Conservation (phyloP, 2,113 vertebrate genomes). For the Butorides virescens region DNA sequence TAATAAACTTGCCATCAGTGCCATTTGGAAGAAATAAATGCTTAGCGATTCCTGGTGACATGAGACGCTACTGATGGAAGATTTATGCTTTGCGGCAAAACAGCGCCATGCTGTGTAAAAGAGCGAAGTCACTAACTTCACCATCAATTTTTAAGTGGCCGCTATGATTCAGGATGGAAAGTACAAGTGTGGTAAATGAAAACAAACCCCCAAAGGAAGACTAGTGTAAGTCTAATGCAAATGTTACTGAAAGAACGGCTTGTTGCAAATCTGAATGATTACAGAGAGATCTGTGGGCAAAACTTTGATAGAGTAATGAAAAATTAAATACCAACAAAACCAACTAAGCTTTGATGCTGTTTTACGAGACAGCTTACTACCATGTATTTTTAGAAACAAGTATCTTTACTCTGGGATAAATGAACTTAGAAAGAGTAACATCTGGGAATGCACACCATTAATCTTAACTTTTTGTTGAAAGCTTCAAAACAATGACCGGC, state of each 20-base stretch:
- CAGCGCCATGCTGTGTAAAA: accelerated
- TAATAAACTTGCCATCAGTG: not conserved
- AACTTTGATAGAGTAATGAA: slow-evolving; percentile 34
- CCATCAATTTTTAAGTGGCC: not conserved
- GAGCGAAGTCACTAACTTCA: not conserved
- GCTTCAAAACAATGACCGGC: slow-evolving; percentile 13
- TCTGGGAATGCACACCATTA: not conserved
- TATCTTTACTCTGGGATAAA: slow-evolving; percentile 27
- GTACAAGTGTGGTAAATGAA: not conserved
- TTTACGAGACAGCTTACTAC: slow-evolving; percentile 23
- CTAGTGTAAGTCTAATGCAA: not conserved
- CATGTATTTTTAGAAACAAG: slow-evolving; percentile 48
- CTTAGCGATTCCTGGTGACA: not conserved
- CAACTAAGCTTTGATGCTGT: slow-evolving; percentile 24
- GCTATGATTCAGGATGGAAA: not conserved
- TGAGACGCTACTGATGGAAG: not conserved
- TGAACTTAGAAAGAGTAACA: slow-evolving; percentile 19
- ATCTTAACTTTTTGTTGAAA: slow-evolving; percentile 45
- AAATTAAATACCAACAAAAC: slow-evolving; percentile 49
- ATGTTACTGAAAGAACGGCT: not conserved
- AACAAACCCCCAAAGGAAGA: not conserved
- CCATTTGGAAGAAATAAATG: not conserved
- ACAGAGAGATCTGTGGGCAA: not conserved
- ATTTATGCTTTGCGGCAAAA: not conserved
- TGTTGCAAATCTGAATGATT: not conserved